Conservation (phyloP, 2,797 vertebrate species). For the Tragopan temminckii region DNA sequence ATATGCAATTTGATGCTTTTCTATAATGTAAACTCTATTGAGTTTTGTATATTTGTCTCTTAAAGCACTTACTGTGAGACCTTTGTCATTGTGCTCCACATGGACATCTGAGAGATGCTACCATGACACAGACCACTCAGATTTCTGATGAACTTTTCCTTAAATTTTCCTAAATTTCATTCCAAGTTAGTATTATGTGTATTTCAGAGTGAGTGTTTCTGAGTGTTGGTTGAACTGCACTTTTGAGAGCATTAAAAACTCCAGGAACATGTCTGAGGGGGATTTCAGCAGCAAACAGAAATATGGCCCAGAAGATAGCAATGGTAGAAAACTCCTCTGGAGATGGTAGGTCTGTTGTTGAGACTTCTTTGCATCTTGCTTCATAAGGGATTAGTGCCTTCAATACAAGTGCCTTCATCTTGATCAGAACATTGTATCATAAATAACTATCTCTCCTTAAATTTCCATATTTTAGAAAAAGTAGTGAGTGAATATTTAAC, state of each 20-base stretch:
- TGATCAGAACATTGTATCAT: background rate
- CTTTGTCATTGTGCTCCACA: background rate
- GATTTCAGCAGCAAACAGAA: background rate
- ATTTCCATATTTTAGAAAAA: background rate
- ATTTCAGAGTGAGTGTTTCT: background rate
- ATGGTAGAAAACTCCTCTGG: background rate
- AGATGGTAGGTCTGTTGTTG: background rate
- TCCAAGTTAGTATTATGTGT: background rate
- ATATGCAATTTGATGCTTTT: background rate
- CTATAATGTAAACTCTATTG: background rate
- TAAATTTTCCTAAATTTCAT: background rate
- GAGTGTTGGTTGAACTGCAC: background rate
- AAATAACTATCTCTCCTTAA: background rate
- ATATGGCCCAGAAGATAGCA: background rate
- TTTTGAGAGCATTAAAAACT: background rate
- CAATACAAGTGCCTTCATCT: background rate
- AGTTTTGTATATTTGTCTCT: background rate
- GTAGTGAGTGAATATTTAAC: background rate
- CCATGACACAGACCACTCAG: background rate
- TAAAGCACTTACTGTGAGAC: background rate
- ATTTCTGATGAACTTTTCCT: background rate
- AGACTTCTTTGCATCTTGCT: background rate
- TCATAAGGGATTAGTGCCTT: background rate
- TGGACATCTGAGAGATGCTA: background rate
- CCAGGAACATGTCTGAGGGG: background rate